These are phyloP conservation scores for Pipistrellus kuhlii DNA, from an alignment of 2,797 vertebrate genomes.

Conservation along the genomic window DNA sequence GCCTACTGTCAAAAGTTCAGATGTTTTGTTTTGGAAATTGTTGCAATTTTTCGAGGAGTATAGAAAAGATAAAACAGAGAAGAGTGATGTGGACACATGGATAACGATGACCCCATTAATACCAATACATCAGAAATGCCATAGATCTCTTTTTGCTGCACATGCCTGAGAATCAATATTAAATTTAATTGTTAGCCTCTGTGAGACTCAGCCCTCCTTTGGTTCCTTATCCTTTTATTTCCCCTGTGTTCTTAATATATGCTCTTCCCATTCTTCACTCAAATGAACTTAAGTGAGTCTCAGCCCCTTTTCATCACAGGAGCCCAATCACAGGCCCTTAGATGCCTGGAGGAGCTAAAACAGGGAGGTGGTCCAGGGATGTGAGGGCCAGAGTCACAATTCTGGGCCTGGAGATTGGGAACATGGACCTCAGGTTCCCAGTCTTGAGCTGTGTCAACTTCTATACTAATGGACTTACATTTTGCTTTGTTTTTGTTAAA, in stretches of 20 bases:
- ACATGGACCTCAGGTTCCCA: neutral
- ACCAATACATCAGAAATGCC: neutral
- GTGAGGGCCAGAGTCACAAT: neutral
- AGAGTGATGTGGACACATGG: neutral
- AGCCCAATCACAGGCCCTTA: neutral
- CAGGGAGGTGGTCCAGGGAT: neutral
- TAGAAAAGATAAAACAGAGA: constrained; percentile 39
- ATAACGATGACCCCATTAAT: neutral
- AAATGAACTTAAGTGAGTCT: neutral
- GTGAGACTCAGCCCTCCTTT: neutral
- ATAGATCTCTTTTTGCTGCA: neutral
- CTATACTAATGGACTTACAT: neutral
- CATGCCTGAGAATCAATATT: neutral
- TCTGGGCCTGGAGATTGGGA: neutral
- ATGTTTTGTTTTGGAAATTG: constrained; percentile 10
- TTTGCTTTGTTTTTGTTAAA: neutral
- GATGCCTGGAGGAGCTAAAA: neutral
- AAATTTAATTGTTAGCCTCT: neutral
- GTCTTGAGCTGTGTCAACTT: neutral
- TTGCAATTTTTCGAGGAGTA: neutral
- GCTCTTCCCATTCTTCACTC: neutral
- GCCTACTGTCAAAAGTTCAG: neutral
- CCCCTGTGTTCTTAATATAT: neutral
- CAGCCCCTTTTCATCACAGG: neutral
- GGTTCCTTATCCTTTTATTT: neutral